These are phyloP conservation scores for Megaptera novaeangliae DNA, from an alignment of 2,113 vertebrate genomes.

Conservation along the genomic window DNA sequence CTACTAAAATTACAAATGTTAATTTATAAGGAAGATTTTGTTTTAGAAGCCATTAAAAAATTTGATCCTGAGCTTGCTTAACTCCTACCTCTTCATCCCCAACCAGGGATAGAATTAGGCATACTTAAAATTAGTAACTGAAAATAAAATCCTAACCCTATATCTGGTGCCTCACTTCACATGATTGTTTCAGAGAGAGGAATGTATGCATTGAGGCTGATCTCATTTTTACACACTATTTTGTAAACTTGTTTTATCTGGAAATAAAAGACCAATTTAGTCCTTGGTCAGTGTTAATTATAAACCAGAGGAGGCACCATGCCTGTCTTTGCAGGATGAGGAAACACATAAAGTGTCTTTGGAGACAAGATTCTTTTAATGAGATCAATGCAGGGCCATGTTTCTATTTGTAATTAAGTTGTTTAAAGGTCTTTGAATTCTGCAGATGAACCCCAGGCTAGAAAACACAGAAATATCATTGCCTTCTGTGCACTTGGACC, in stretches of 20 bases:
- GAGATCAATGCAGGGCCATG: conserved; percentile 23
- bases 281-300: conserved; percentile 44
- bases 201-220: conserved; percentile 17
- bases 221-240: conserved; percentile 51
- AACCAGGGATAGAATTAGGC: conserved; percentile 29
- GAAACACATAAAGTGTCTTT: conserved; percentile 53
- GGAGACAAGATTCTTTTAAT: conserved; percentile 46
- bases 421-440: conserved; percentile 37
- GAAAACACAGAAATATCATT: background rate
- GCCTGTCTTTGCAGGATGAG: conserved; percentile 1
- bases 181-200: conserved; percentile 62
- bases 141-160: conserved; percentile 70
- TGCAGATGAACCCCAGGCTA: background rate
- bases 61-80: background rate
- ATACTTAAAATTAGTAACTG: conserved; percentile 65
- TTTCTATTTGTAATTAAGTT: conserved; percentile 45
- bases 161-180: conserved; percentile 57
- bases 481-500: background rate
- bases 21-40: conserved; percentile 36
- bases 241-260: conserved; percentile 62
- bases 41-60: conserved; percentile 36
- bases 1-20: conserved; percentile 23
- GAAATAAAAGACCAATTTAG: conserved; percentile 57
- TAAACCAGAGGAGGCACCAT: background rate
- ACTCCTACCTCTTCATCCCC: background rate